Percentiles rank a stretch among this genome's conserved stretches.
phyloP scores from a whole-genome alignment of 1,140 invertebrate species.

The Cataglyphis hispanica region DNA sequence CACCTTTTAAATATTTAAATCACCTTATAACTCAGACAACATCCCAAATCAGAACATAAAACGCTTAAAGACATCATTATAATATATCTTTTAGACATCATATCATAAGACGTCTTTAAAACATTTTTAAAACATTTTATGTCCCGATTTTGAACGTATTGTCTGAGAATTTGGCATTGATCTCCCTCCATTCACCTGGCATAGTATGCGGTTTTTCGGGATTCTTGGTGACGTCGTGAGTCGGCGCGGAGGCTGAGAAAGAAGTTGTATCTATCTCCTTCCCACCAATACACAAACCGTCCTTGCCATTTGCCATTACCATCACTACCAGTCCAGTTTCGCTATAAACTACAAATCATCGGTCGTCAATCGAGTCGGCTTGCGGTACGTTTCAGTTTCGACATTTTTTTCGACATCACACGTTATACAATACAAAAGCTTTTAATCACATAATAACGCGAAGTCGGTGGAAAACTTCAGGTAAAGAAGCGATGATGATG shows the following conservation, averaged over 20 bases:
- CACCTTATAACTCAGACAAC: no score
- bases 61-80: no score
- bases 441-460: neutral
- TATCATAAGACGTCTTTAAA: no score
- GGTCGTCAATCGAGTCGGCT: neutral
- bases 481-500: slow-evolving; percentile 6
- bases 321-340: neutral
- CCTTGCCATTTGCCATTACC: neutral
- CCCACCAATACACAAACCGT: neutral
- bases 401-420: neutral
- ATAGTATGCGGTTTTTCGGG: neutral
- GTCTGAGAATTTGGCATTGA: neutral
- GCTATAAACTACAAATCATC: neutral
- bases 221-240: neutral
- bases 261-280: neutral
- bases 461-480: neutral
- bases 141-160: no score
- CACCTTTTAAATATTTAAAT: neutral
- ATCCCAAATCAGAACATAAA: no score
- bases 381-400: neutral
- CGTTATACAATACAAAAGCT: neutral
- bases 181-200: neutral
- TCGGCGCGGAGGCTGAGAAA: neutral
- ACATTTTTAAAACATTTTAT: no score
- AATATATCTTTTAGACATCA: no score